These are phyloP conservation scores for Actinia equina DNA, from an alignment of 64 coral and sea anemone genomes.

Conservation along the genomic window DNA sequence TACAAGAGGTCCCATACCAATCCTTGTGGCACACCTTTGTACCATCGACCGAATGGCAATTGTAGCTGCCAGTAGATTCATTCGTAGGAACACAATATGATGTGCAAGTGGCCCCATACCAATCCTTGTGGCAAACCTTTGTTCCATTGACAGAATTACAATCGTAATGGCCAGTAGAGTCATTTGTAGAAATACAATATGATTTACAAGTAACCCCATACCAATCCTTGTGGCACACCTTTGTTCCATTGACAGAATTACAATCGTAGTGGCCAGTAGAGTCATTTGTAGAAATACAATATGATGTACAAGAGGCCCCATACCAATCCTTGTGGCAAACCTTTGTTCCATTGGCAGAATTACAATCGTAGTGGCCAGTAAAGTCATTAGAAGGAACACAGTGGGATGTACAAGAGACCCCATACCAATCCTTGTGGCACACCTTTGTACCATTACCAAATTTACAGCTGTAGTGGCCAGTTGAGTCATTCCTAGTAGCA, in stretches of 20 bases:
- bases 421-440: slow-evolving; percentile 72
- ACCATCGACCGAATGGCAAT: slow-evolving; percentile 40
- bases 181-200: slow-evolving; percentile 32
- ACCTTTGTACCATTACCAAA: slow-evolving; percentile 37
- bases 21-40: slow-evolving; percentile 54
- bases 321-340: slow-evolving; percentile 55
- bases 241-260: slow-evolving; percentile 5
- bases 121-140: slow-evolving; percentile 42
- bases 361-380: slow-evolving; percentile 35
- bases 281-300: slow-evolving; percentile 43
- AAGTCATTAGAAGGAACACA: slow-evolving; percentile 45
- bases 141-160: slow-evolving; percentile 36
- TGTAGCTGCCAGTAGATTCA: slow-evolving; percentile 39
- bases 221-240: slow-evolving; percentile 26
- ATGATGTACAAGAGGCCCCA: slow-evolving; percentile 23
- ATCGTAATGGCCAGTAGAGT: slow-evolving; percentile 27
- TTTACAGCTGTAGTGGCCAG: slow-evolving; percentile 52
- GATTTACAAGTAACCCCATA: slow-evolving; percentile 33
- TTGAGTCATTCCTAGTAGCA: slow-evolving; percentile 26
- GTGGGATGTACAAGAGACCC: slow-evolving; percentile 10
- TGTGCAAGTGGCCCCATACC: slow-evolving; percentile 58
- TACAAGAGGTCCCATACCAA: slow-evolving; percentile 67
- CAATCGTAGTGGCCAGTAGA: slow-evolving; percentile 19
- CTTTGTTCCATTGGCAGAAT: slow-evolving; percentile 26
- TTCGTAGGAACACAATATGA: slow-evolving; percentile 33